Percentiles rank a stretch among this genome's conserved stretches.
Conservation (phyloP, 1,140 invertebrate species). For the Babylonia areolata region DNA sequence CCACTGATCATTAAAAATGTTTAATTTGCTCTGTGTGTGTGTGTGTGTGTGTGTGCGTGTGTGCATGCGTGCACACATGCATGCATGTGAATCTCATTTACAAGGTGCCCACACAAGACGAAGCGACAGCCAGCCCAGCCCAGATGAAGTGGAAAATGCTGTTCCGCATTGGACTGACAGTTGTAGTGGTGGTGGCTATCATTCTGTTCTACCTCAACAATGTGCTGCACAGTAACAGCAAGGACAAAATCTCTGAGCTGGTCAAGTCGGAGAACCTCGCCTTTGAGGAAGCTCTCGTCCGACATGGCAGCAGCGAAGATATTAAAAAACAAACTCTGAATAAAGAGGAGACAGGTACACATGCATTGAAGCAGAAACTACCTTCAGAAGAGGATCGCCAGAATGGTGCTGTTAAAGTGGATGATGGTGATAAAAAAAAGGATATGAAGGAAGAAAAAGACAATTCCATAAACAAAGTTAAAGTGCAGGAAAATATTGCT, state of each 20-base stretch:
- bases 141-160: conserved; percentile 53
- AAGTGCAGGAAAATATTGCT: neutral
- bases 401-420: no score
- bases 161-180: conserved; percentile 60
- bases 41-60: no score
- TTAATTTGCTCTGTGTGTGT: no score
- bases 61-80: neutral
- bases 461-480: neutral
- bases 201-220: conserved; percentile 57
- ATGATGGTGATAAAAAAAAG: no score
- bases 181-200: conserved; percentile 55
- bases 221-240: conserved; percentile 15
- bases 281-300: neutral
- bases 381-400: no score
- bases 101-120: neutral
- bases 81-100: neutral
- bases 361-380: no score
- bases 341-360: no score
- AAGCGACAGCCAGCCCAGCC: neutral
- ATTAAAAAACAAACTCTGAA: no score
- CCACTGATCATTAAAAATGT: no score
- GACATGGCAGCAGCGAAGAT: neutral
- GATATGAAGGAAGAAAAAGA: no score
- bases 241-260: neutral
- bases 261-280: neutral